Conservation (phyloP, 2,888 invertebrate genomes). For the Caenorhabditis sulstoni region DNA sequence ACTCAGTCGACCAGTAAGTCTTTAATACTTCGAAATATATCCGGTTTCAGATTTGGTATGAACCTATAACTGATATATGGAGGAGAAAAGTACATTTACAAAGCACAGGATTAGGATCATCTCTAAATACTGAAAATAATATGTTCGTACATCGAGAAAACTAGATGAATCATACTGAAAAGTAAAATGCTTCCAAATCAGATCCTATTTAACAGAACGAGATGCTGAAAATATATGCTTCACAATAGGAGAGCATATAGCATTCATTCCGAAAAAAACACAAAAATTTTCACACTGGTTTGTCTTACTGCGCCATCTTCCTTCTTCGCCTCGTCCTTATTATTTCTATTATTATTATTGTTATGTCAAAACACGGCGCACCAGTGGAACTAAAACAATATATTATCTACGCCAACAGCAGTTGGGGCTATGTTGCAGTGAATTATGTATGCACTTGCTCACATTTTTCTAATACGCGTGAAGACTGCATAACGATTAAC, state of each 20-base stretch:
- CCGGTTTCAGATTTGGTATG: too few species aligned
- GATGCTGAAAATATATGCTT: constrained; percentile 22
- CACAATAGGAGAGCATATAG: constrained; percentile 28
- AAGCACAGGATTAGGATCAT: too few species aligned
- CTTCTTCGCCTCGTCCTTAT: neutral
- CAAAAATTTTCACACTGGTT: constrained; percentile 46
- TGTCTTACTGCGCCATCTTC: constrained; percentile 4
- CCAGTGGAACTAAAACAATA: neutral
- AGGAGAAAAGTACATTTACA: constrained; percentile 11
- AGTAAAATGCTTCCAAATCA: too few species aligned
- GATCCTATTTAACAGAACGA: constrained; percentile 8
- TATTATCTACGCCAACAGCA: too few species aligned
- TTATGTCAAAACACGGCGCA: neutral
- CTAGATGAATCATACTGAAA: too few species aligned
- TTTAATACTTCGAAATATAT: too few species aligned
- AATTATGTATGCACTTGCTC: constrained; percentile 45
- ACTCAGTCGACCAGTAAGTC: too few species aligned
- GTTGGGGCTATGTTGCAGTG: constrained; percentile 28
- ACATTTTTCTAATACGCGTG: constrained; percentile 15
- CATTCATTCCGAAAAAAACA: constrained; percentile 46
- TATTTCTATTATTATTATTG: constrained; percentile 2
- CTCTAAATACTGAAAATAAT: too few species aligned
- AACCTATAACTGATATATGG: neutral
- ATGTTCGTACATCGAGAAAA: too few species aligned
- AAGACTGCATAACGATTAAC: too few species aligned